phyloP scores from a whole-genome alignment of 1,140 invertebrate species.

The Chrysopa pallens region DNA sequence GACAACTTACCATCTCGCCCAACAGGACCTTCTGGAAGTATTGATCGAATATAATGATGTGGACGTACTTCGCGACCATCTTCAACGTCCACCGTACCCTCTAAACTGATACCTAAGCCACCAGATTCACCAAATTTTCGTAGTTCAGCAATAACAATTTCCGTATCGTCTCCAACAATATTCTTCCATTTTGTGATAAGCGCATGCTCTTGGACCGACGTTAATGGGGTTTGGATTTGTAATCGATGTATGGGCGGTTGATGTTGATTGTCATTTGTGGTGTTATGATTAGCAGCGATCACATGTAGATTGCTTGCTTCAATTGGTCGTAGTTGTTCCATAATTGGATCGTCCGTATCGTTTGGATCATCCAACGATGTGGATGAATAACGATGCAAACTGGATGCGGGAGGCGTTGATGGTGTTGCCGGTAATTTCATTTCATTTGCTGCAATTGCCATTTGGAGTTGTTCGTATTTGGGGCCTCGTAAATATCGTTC shows the following conservation, averaged over 20 bases:
- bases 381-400: conserved; percentile 7
- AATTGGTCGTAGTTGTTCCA: too few species aligned
- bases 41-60: conserved; percentile 86
- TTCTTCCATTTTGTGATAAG: conserved; percentile 72
- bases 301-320: too few species aligned
- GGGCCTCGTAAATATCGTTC: conserved; percentile 85
- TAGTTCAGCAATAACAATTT: conserved; percentile 75
- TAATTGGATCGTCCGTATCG: too few species aligned
- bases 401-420: conserved; percentile 25
- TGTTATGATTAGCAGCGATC: too few species aligned
- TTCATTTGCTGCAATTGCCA: conserved; percentile 77
- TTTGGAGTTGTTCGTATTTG: conserved; percentile 89
- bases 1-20: conserved; percentile 53
- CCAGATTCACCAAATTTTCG: conserved; percentile 74
- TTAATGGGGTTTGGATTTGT: conserved; percentile 18
- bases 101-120: conserved; percentile 86
- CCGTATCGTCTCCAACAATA: conserved; percentile 62
- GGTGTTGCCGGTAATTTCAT: conserved; percentile 36
- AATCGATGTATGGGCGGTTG: too few species aligned
- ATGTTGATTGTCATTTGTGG: too few species aligned
- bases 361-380: too few species aligned
- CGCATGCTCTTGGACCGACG: conserved; percentile 52
- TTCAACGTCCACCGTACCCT: conserved; percentile 91
- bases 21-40: conserved; percentile 85
- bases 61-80: conserved; percentile 78